Conservation (phyloP, 2,888 invertebrate species). For the Drosophila parthenogenetica region DNA sequence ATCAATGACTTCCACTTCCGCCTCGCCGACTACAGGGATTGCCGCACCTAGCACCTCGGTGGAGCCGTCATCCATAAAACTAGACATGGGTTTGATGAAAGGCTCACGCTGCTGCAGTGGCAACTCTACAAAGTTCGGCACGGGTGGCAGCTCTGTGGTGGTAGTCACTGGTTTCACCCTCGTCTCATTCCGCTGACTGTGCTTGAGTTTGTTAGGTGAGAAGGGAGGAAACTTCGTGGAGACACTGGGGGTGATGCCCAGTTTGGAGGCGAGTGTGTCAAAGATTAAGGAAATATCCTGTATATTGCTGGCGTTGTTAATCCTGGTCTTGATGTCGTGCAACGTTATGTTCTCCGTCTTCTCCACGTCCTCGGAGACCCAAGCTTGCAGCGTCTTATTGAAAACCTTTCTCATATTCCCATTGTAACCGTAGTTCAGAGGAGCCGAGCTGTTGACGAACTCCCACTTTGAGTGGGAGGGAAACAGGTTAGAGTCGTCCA, state of each 20-base stretch:
- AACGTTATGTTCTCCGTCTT: constrained; percentile 80
- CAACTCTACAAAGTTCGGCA: constrained; percentile 56
- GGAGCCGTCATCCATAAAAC: constrained; percentile 75
- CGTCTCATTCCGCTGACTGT: constrained; percentile 71
- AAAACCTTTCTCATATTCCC: constrained; percentile 87
- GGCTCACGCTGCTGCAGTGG: constrained; percentile 67
- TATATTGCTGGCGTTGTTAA: constrained; percentile 85
- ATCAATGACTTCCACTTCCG: constrained; percentile 85
- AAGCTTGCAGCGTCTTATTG: constrained; percentile 88
- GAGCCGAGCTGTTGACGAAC: constrained; percentile 86
- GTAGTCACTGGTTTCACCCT: constrained; percentile 56
- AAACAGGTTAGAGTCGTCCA: constrained; percentile 84
- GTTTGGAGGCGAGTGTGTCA: constrained; percentile 87
- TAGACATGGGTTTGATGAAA: constrained; percentile 80
- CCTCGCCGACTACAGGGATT: constrained; percentile 83
- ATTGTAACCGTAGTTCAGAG: constrained; percentile 70
- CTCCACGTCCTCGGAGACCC: constrained; percentile 86
- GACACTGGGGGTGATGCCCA: constrained; percentile 84
- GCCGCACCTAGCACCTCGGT: constrained; percentile 81
- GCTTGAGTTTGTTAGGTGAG: constrained; percentile 83
- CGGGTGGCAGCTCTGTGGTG: constrained; percentile 43
- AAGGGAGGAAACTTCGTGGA: constrained; percentile 84
- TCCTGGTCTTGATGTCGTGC: constrained; percentile 80
- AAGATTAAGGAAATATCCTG: constrained; percentile 89
- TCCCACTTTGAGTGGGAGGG: constrained; percentile 87